Conservation (phyloP, 2,888 invertebrate species). For the Palloptera scutellata region DNA sequence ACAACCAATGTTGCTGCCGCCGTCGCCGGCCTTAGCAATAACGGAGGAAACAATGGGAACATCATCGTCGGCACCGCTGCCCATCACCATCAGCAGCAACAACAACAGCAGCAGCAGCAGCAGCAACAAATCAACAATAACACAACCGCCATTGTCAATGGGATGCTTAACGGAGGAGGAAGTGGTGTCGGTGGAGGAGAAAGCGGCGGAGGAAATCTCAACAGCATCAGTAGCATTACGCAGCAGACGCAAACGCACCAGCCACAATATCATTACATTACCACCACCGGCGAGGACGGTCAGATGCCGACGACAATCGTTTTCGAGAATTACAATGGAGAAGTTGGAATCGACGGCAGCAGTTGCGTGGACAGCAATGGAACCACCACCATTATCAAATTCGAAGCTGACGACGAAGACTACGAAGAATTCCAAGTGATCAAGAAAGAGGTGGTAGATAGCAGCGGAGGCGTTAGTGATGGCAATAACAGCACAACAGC, state of each 20-base stretch:
- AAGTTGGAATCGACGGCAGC: constrained; percentile 42
- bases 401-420: constrained; percentile 45
- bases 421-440: constrained; percentile 56
- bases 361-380: constrained; percentile 29
- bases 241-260: constrained; percentile 31
- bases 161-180: constrained; percentile 35
- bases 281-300: constrained; percentile 52
- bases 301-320: constrained; percentile 55
- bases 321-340: constrained; percentile 57
- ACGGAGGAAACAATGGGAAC: constrained; percentile 40
- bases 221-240: constrained; percentile 9
- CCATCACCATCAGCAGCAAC: constrained; percentile 26
- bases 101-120: constrained; percentile 22
- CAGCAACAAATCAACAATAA: constrained; percentile 19
- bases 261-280: constrained; percentile 57
- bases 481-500: constrained; percentile 20
- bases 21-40: constrained; percentile 27
- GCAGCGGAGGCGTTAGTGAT: not conserved
- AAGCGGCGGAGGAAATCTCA: not conserved
- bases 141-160: constrained; percentile 21
- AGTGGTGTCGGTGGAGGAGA: constrained; percentile 9
- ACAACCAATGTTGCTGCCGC: constrained; percentile 40
- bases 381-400: constrained; percentile 41
- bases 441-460: constrained; percentile 41
- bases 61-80: constrained; percentile 35